These are phyloP conservation scores for Varanus komodoensis DNA, from an alignment of 2,113 vertebrate genomes.

Conservation along the genomic window DNA sequence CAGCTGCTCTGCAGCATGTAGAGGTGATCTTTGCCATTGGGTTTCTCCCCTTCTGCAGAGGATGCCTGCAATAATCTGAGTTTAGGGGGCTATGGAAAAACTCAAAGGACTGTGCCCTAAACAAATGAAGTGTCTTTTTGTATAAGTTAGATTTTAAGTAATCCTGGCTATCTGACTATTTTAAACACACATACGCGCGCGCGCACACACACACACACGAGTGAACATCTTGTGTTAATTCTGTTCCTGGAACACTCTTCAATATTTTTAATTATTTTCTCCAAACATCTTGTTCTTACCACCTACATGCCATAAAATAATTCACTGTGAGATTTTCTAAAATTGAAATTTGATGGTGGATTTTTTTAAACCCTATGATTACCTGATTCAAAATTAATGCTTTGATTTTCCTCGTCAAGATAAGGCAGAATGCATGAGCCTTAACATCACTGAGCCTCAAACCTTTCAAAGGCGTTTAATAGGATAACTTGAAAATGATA, in stretches of 20 bases:
- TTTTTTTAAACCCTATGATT: constrained; percentile 48
- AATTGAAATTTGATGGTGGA: constrained; percentile 44
- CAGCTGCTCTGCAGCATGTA: too few relatives aligned
- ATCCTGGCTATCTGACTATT: not conserved
- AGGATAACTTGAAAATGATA: constrained; percentile 32
- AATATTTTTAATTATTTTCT: constrained; percentile 14
- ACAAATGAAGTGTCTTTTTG: not conserved
- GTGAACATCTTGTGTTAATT: not conserved
- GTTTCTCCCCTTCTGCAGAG: too few relatives aligned
- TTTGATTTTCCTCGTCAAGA: constrained; percentile 58
- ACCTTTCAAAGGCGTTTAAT: constrained; percentile 38
- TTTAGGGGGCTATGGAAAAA: too few relatives aligned
- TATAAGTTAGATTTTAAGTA: not conserved
- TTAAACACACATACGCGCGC: not conserved
- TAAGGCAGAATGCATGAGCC: constrained; percentile 42
- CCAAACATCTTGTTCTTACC: not conserved
- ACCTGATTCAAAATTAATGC: constrained; percentile 51
- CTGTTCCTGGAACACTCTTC: constrained; percentile 22
- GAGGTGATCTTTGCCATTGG: too few relatives aligned
- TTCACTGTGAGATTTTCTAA: not conserved
- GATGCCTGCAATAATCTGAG: too few relatives aligned
- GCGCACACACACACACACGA: too few relatives aligned
- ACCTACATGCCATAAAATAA: constrained; percentile 30
- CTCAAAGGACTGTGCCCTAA: not conserved
- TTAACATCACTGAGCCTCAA: constrained; percentile 42